phyloP scores from a whole-genome alignment of 2,888 invertebrate species.

The Tenthredo livida region DNA sequence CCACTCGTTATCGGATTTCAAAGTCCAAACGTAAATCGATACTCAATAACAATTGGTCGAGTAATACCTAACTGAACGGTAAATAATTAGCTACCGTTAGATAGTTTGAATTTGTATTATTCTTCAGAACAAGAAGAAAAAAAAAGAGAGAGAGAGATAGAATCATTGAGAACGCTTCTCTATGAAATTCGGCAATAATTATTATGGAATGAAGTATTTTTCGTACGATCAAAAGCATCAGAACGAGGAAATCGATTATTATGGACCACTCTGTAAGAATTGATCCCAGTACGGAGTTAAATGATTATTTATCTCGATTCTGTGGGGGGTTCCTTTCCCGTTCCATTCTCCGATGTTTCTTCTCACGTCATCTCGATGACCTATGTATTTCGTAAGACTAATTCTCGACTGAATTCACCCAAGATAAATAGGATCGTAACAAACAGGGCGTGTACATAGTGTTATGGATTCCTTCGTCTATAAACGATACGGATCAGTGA shows the following conservation, averaged over 20 bases:
- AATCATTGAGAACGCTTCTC: background rate
- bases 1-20: conserved; percentile 40
- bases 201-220: background rate
- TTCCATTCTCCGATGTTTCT: conserved; percentile 61
- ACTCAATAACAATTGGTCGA: conserved; percentile 34
- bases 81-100: conserved; percentile 31
- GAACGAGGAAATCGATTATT: background rate
- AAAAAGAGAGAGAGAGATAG: background rate
- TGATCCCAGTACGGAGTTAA: background rate
- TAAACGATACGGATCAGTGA: conserved; percentile 24
- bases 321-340: conserved; percentile 58
- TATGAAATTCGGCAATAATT: background rate
- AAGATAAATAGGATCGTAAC: conserved; percentile 31
- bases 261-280: background rate
- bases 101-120: background rate
- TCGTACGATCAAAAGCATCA: background rate
- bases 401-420: conserved; percentile 40
- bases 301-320: conserved; percentile 57
- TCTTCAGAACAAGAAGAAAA: background rate
- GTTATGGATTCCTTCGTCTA: background rate
- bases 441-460: conserved; percentile 20
- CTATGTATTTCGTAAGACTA: conserved; percentile 60
- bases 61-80: conserved; percentile 16
- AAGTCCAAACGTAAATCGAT: conserved; percentile 45
- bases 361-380: conserved; percentile 67